Conservation (phyloP, 1,140 invertebrate genomes). For the Geopemphigus sp. region DNA sequence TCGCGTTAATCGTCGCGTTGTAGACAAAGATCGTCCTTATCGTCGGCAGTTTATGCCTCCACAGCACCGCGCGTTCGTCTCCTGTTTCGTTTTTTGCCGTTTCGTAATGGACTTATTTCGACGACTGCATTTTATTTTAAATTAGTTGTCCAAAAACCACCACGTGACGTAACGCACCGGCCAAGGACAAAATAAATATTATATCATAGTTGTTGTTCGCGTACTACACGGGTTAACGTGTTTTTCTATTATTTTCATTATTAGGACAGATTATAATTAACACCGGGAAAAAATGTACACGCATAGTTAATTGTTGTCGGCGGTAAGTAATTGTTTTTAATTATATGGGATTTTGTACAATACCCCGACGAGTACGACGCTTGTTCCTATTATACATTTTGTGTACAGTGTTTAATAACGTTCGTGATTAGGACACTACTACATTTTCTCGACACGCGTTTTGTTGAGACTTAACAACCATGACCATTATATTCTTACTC, state of each 20-base stretch:
- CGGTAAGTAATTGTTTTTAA: conserved; percentile 31
- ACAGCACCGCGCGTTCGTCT: too few relatives aligned
- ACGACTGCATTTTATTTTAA: conserved; percentile 9
- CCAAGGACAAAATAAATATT: conserved; percentile 7
- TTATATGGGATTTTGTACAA: neutral
- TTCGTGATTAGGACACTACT: neutral
- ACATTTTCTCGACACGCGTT: conserved; percentile 4
- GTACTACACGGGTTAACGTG: neutral
- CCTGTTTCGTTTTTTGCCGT: neutral
- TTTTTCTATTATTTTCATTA: neutral
- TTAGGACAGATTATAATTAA: neutral
- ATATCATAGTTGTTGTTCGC: neutral
- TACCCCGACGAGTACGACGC: neutral
- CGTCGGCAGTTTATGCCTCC: too few relatives aligned
- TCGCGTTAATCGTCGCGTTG: too few relatives aligned
- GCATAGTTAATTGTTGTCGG: neutral
- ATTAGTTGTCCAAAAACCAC: conserved; percentile 3
- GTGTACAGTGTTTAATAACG: neutral
- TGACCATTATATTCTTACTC: neutral
- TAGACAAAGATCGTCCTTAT: too few relatives aligned
- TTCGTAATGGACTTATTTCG: neutral
- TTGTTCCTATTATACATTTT: neutral
- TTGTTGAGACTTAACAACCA: conserved; percentile 21
- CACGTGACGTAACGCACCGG: neutral
- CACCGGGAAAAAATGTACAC: too few relatives aligned